Base-by-base conservation (phyloP, 2,888 invertebrate species). In the Melanchra persicariae region DNA sequence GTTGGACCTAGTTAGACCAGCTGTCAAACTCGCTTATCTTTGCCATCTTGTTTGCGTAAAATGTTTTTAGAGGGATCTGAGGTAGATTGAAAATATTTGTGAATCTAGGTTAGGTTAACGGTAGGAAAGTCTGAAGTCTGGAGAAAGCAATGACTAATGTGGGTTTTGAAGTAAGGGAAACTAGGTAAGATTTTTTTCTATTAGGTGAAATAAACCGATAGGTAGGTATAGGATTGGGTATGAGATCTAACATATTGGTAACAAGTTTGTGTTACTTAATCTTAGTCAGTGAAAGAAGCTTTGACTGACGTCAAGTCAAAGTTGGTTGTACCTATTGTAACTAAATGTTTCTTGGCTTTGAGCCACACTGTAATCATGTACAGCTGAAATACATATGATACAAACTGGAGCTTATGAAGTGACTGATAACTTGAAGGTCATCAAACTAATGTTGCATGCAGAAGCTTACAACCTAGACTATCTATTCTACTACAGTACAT, bases 11-110 rank as follows among this genome's bases (percentile, higher is more conserved):
- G 83, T 85, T 80, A 78, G 74, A 70, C 79, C 74, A 65, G 75
- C 82, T 86, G 86, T 84, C 81, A 85, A 87, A 85, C 78, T 82
- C 74, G 62, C 71, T 82, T 83, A 86, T 86, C 84, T 80, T 69
- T 80, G 55, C 62, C 75, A 80, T 85, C 72, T 83, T 85, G 77
- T 83, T 85, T 79, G 68, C 70, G 65, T 75, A 70, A 54, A 83
- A 72, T 40, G 69, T 85, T 83, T 77, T 79, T 76, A 72, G 67
- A 75, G 45, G 26, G 69, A 55, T 70, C 30, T 12, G 43, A 78
- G 63, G 62, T 74, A 78, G 72, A 69, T 77, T 82, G 73, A 66
- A 64, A 68, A 58, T 82, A 78, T 82, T 77, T 71, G 52, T 69
- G 59, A 60, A 70, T 64, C 70, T 75, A 73, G 87, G 89, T 74